A percentile compares a stretch with the other conserved stretches of the same genome.
Evolutionary conservation across 2,797 vertebrate genomes (phyloP).

Genomic region (Sternotherus odoratus): DNA sequence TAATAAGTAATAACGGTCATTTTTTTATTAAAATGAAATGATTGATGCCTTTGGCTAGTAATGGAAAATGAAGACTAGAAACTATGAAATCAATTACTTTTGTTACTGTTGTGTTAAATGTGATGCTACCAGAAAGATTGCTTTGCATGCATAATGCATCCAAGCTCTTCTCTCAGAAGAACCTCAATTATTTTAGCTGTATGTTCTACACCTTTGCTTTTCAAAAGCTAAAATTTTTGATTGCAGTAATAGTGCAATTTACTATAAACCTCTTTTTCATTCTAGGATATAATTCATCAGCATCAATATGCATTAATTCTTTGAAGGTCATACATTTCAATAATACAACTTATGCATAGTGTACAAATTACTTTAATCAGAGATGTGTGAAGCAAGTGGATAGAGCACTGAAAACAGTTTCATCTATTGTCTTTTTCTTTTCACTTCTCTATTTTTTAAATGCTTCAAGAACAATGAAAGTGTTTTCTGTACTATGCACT

Average conservation of each 20-base stretch:
- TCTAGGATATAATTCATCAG: slow-evolving; percentile 43
- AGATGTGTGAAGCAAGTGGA: neutral
- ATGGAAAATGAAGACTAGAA: slow-evolving; percentile 38
- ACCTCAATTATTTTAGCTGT: neutral
- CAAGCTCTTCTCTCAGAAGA: neutral
- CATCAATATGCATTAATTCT: slow-evolving; percentile 56
- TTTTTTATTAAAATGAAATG: slow-evolving; percentile 15
- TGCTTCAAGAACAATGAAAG: neutral
- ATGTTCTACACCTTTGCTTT: slow-evolving; percentile 40
- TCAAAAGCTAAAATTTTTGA: slow-evolving; percentile 25
- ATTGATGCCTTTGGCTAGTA: slow-evolving; percentile 6
- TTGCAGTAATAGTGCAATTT: slow-evolving; percentile 49
- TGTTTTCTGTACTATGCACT: neutral
- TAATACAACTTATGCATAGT: neutral
- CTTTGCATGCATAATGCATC: neutral
- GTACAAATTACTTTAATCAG: slow-evolving; percentile 26
- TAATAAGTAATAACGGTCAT: slow-evolving; percentile 18
- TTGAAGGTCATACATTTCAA: slow-evolving; percentile 59
- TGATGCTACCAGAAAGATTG: slow-evolving; percentile 13
- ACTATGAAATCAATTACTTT: slow-evolving; percentile 48
- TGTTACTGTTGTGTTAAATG: slow-evolving; percentile 6
- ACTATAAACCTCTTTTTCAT: slow-evolving; percentile 51
- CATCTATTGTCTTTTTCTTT: slow-evolving; percentile 7
- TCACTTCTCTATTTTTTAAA: slow-evolving; percentile 36
- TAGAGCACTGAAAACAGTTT: slow-evolving; percentile 25